phyloP scores from a whole-genome alignment of 2,888 invertebrate genomes.

The Sminthurides aquaticus region DNA sequence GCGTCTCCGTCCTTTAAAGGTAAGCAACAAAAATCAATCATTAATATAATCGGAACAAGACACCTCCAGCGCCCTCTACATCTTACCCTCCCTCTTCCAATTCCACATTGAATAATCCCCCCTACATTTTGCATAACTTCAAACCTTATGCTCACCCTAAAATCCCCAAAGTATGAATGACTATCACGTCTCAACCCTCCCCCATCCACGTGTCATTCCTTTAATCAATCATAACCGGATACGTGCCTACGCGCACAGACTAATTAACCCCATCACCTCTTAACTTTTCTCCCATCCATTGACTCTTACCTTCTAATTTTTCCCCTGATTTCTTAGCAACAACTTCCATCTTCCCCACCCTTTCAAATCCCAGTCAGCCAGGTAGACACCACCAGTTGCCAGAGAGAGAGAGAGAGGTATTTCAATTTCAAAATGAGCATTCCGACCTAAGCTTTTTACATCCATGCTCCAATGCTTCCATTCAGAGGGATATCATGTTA shows the following conservation, averaged over 20 bases:
- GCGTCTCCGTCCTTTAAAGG: slow-evolving; percentile 22
- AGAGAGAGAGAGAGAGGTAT: not conserved
- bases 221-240: not conserved
- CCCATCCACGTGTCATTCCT: not conserved
- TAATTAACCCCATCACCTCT: not conserved
- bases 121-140: too few relatives aligned
- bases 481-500: not conserved
- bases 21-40: slow-evolving; percentile 11
- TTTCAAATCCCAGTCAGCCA: too few relatives aligned
- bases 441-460: not conserved
- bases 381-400: not conserved
- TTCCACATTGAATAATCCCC: too few relatives aligned
- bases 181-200: not conserved
- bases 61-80: too few relatives aligned
- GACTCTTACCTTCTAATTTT: not conserved
- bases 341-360: too few relatives aligned
- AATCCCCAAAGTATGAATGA: not conserved
- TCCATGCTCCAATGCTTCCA: not conserved
- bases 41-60: too few relatives aligned
- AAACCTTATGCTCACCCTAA: too few relatives aligned
- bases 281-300: not conserved
- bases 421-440: not conserved
- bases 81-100: too few relatives aligned
- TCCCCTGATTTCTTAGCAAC: too few relatives aligned
- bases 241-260: not conserved